Evolutionary conservation across 1,140 invertebrate genomes (phyloP), one percentile per base, ranked within the genome.

Genomic region (Calliopsis andreniformis): DNA sequence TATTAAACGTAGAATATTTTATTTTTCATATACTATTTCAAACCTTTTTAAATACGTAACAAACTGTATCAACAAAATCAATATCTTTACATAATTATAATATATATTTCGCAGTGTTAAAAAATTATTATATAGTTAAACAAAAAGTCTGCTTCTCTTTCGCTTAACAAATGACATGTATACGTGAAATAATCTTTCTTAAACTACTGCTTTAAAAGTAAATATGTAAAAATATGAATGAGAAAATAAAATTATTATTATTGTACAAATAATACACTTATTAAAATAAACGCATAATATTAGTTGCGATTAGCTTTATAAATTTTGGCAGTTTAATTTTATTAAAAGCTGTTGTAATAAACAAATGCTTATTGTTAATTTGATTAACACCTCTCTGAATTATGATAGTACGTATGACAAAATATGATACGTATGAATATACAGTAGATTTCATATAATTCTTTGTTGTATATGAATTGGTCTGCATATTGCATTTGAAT

Each of bases 201-300:
- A 70, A 7, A 25, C 14, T 49, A 49, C 14, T 32, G 10, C 30
- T 59, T 45, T 23, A 20, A 28, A 63, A 30, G 32, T 23, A n/a
- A 18, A 49, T 20, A 6, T 39, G 39, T 35, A 30, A 28, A 51
- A 20, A 62, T 30, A 39, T 61, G 58, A 14, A 63, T 25, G 25
- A 18, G 25, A n/a, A 45, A 18, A n/a, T n/a, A n/a, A n/a, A n/a
- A n/a, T n/a, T 70, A 25, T 35, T 16, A 12, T 23, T 51, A 20
- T 7, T 45, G 14, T 59, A 59, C 7, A 63, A 51, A 71, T 28
- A 25, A 45, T 42, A 58, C 14, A 28, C 55, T 68, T 42, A 42
- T n/a, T 28, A 4, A 23, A 51, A 61, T 20, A 18, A 62, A 23
- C 7, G 20, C 2, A 18, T 30, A 16, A 64, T 20, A 3, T 64